phyloP scores from a whole-genome alignment of 2,113 vertebrate species.

The Saguinus midas region DNA sequence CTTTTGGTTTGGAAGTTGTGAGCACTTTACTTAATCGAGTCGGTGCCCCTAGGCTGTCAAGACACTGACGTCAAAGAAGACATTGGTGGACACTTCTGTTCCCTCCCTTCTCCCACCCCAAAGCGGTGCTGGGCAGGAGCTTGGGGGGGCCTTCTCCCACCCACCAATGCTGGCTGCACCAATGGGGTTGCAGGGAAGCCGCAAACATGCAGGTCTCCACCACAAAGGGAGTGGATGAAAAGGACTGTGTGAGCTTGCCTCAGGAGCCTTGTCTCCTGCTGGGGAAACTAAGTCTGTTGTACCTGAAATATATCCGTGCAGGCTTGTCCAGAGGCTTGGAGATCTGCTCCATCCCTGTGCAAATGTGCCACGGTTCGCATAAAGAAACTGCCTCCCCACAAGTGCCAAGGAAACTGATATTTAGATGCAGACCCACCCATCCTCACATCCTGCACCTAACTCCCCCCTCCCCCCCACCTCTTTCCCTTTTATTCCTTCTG shows the following conservation, averaged over 20 bases:
- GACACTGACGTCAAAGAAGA: rapidly evolving
- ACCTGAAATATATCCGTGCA: rapidly evolving
- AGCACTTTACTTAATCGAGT: not conserved
- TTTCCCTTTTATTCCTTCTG: not conserved
- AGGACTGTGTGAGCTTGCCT: not conserved
- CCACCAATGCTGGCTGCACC: not conserved
- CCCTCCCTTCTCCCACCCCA: not conserved
- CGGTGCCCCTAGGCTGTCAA: not conserved
- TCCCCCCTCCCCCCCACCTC: no score
- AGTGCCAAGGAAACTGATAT: no score
- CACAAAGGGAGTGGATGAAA: not conserved
- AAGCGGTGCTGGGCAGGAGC: not conserved
- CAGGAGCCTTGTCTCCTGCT: not conserved
- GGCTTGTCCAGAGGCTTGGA: not conserved
- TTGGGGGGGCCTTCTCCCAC: rapidly evolving
- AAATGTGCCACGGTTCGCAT: rapidly evolving
- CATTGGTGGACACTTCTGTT: not conserved
- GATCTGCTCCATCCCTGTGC: not conserved
- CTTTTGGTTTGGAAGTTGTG: not conserved
- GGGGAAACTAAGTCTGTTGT: not conserved
- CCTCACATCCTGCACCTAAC: not conserved
- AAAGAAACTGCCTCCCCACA: not conserved
- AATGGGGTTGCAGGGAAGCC: not conserved
- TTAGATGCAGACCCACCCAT: not conserved
- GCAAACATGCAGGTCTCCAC: not conserved